Evolutionary conservation across 2,113 vertebrate genomes (phyloP), one percentile per base, ranked within the genome.

Genomic region (Antigone vipio): DNA sequence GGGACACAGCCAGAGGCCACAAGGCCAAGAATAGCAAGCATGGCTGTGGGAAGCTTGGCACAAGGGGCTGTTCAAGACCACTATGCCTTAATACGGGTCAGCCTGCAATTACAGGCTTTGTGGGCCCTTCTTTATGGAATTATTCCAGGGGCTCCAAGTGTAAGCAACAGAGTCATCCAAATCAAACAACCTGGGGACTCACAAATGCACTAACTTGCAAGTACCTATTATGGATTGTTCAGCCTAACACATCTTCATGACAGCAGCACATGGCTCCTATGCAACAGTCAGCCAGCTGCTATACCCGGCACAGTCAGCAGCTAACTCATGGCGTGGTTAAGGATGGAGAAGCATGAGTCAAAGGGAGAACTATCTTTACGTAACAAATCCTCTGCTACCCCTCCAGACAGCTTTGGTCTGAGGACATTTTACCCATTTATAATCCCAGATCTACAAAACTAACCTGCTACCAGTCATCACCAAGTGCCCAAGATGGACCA

Each of bases 401-500:
- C 24, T 85, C 27, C 67, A 77, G 19, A 47, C 14, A 16, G 14
- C 73, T 95, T 81, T 35, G 30, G 9, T 47, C 69, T 71, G 14
- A 9, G 15, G 26, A 29, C 5, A 18, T 40, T 67, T 82, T 52
- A 78, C 40, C 40, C 35, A 35, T 38, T 32, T 56, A 7, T 45
- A 83, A 49, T 32, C 27, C 27, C 34, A 34, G 19, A 24, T 56
- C 15, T 63, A 53, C 53, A 58, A 32, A 84, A 63, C 29, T 16
- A 74, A 91, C 26, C 56, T 75, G 56, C 64, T 81, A 44, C 13
- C 49, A 55, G 20, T n/a, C 26, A 42, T 17, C 34, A 7, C 34
- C 12, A 32, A 3, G 18, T 55, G 64, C 20, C 26, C 55, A n/a
- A 50, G 75, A 45, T 0, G 0, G 71, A 74, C 26, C 34, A 50